Evolutionary conservation across 2,797 vertebrate genomes (phyloP).

Genomic region (Petrocephalus sullivani): DNA sequence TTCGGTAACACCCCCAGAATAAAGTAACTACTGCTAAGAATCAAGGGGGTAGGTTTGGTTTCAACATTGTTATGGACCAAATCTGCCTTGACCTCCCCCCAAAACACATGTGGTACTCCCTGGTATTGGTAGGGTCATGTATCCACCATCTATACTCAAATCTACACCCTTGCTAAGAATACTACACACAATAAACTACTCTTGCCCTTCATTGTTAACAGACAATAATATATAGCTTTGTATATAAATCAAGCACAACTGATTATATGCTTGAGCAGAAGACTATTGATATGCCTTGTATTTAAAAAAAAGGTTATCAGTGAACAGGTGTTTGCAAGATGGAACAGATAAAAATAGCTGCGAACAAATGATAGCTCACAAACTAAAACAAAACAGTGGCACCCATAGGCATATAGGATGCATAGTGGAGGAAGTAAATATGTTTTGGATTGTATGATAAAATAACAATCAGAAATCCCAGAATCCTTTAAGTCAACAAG

Average conservation of each 20-base stretch:
- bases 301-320: not conserved
- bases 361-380: not conserved
- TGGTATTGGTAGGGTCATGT: not conserved
- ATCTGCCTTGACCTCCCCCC: not conserved
- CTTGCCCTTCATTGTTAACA: not conserved
- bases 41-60: not conserved
- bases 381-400: not conserved
- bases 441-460: not conserved
- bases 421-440: not conserved
- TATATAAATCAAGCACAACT: not conserved
- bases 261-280: not conserved
- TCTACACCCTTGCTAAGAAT: not conserved
- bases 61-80: not conserved
- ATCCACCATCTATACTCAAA: not conserved
- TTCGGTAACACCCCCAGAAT: too few species aligned
- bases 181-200: too few species aligned
- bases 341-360: not conserved
- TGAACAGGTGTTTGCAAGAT: not conserved
- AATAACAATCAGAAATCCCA: not conserved
- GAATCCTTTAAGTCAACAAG: not conserved
- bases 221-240: not conserved
- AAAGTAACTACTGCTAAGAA: not conserved
- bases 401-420: not conserved
- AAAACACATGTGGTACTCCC: not conserved
- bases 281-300: not conserved